Percentiles rank a stretch among this genome's conserved stretches.
These are phyloP conservation scores for Diachasmimorpha longicaudata DNA, from an alignment of 1,140 invertebrate genomes.

Conservation along the genomic window DNA sequence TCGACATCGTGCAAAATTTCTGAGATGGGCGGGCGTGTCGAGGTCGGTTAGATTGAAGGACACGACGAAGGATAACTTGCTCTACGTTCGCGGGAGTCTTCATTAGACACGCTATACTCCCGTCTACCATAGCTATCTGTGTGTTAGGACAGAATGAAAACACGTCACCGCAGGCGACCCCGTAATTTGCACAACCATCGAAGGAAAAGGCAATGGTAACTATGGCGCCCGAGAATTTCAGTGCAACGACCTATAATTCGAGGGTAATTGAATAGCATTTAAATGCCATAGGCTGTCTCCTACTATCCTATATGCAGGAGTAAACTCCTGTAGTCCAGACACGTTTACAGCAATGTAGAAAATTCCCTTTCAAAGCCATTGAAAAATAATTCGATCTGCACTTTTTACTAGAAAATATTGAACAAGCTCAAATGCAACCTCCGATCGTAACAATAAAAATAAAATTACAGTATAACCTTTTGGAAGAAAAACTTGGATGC, in stretches of 20 bases:
- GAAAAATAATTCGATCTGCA: too few relatives aligned
- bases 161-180: constrained; percentile 4
- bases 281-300: not conserved
- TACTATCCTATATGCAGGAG: not conserved
- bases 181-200: constrained; percentile 16
- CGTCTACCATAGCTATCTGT: not conserved
- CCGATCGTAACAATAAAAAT: too few relatives aligned
- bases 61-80: not conserved
- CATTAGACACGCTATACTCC: not conserved
- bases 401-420: too few relatives aligned
- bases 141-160: constrained; percentile 7
- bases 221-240: not conserved
- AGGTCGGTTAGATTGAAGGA: not conserved
- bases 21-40: not conserved
- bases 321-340: not conserved
- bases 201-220: not conserved
- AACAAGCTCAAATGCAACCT: too few relatives aligned
- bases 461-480: too few relatives aligned
- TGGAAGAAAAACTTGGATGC: too few relatives aligned
- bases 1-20: not conserved
- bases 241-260: constrained; percentile 21
- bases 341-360: not conserved
- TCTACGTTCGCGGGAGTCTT: not conserved
- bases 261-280: constrained; percentile 16
- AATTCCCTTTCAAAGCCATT: not conserved